These are phyloP conservation scores for Drosophila mauritiana DNA, from an alignment of 1,140 invertebrate species.

Conservation along the genomic window DNA sequence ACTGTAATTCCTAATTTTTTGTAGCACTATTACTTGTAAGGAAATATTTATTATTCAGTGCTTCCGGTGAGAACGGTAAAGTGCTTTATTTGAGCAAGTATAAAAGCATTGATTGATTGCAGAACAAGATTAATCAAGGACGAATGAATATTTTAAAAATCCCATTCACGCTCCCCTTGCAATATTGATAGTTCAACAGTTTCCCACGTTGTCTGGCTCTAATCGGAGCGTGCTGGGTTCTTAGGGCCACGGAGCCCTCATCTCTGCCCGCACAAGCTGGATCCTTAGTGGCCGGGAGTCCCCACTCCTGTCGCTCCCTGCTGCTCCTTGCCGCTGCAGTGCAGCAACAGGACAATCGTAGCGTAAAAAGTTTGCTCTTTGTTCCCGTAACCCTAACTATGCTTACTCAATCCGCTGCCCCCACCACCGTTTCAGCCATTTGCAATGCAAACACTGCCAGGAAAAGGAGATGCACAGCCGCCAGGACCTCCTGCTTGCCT, in stretches of 20 bases:
- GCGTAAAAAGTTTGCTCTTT: slow-evolving; percentile 75
- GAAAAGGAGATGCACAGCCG: slow-evolving; percentile 19
- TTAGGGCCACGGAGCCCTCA: slow-evolving; percentile 14
- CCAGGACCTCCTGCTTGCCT: slow-evolving; percentile 16
- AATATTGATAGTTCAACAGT: slow-evolving; percentile 40
- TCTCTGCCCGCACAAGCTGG: slow-evolving; percentile 33
- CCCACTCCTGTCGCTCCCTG: neutral
- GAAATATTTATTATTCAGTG: neutral
- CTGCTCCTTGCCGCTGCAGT: neutral
- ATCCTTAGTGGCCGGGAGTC: neutral
- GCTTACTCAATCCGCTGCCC: slow-evolving; percentile 19
- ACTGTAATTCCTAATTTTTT: neutral
- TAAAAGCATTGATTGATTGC: slow-evolving; percentile 29
- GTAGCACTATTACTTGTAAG: no score
- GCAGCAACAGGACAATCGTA: slow-evolving; percentile 77
- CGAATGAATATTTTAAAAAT: slow-evolving; percentile 52
- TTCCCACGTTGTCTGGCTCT: slow-evolving; percentile 30
- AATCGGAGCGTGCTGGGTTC: slow-evolving; percentile 15
- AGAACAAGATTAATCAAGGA: slow-evolving; percentile 36
- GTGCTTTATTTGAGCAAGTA: neutral
- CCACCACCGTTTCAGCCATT: slow-evolving; percentile 26
- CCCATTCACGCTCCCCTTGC: slow-evolving; percentile 27
- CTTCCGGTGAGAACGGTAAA: neutral
- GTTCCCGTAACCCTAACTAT: slow-evolving; percentile 40
- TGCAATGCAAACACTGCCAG: slow-evolving; percentile 71